Evolutionary conservation across 1,140 invertebrate species (phyloP).

Genomic region (Nylanderia fulva): DNA sequence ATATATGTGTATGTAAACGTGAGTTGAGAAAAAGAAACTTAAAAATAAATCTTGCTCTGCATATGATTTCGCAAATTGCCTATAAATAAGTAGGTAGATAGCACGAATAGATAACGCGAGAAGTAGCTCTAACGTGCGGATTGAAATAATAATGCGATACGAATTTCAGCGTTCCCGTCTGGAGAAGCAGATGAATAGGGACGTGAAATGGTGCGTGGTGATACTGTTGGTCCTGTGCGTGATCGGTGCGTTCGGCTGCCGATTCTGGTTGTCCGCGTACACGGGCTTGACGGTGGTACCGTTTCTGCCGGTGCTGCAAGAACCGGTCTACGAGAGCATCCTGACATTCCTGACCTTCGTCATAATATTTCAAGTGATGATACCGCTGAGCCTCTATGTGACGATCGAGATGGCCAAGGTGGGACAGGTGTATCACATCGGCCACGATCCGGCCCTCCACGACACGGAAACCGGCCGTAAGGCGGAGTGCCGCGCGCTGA

Average conservation of each 20-base stretch:
- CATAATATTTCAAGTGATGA: slow-evolving; percentile 98
- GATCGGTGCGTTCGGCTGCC: slow-evolving; percentile 95
- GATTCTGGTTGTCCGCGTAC: slow-evolving; percentile 92
- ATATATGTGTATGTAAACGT: too few species aligned
- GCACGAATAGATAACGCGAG: too few species aligned
- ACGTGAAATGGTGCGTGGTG: slow-evolving; percentile 98
- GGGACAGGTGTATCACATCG: slow-evolving; percentile 98
- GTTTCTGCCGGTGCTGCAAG: slow-evolving; percentile 87
- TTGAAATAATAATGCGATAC: neutral
- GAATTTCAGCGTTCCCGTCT: slow-evolving; percentile 90
- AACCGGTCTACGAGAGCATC: slow-evolving; percentile 92
- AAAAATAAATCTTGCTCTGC: too few species aligned
- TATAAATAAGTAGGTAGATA: too few species aligned
- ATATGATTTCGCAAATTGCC: too few species aligned
- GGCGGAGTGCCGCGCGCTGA: slow-evolving; percentile 97
- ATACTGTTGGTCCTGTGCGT: slow-evolving; percentile 96
- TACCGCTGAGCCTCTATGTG: slow-evolving; percentile 98
- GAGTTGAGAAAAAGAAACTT: too few species aligned
- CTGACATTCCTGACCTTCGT: slow-evolving; percentile 98
- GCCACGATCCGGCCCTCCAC: slow-evolving; percentile 95
- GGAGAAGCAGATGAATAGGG: slow-evolving; percentile 97
- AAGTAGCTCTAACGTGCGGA: too few species aligned
- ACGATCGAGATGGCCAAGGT: slow-evolving; percentile 99
- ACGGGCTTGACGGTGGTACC: slow-evolving; percentile 85
- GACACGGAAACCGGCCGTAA: slow-evolving; percentile 93